Conservation (phyloP, 2,888 invertebrate species). For the Trissolcus brochymenae region DNA sequence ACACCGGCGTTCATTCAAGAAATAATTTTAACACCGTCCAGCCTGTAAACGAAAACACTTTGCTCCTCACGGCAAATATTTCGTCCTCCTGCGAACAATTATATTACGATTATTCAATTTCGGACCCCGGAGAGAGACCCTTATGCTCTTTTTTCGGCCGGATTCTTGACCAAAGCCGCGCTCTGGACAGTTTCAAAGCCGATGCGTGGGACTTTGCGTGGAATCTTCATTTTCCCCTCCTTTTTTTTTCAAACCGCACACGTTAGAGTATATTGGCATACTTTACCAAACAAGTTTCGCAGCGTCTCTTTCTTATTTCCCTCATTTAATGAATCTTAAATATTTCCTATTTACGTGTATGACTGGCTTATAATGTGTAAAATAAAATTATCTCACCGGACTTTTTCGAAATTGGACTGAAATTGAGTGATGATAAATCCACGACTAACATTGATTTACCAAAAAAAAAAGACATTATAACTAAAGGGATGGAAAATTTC, state of each 20-base stretch:
- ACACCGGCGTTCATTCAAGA: conserved; percentile 35
- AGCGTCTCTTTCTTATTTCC: conserved; percentile 46
- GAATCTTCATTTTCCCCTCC: conserved; percentile 29
- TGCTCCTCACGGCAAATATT: conserved; percentile 5
- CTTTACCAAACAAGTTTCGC: conserved; percentile 51
- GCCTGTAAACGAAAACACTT: conserved; percentile 19
- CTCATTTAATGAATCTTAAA: conserved; percentile 47
- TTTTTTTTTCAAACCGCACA: conserved; percentile 39
- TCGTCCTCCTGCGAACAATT: too few species aligned
- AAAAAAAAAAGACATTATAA: background rate
- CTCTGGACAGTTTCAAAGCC: conserved; percentile 6
- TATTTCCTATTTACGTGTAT: conserved; percentile 33
- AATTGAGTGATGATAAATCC: too few species aligned
- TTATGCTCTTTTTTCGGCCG: conserved; percentile 15
- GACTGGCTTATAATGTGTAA: background rate
- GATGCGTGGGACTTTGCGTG: conserved; percentile 36
- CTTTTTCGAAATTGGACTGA: too few species aligned
- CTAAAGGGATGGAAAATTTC: background rate
- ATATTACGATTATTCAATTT: conserved; percentile 37
- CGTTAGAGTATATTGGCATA: conserved; percentile 52
- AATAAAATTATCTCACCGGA: conserved; percentile 1
- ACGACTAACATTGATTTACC: background rate
- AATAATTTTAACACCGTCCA: conserved; percentile 45
- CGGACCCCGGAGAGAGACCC: background rate
- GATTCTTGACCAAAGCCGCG: conserved; percentile 28